These are phyloP conservation scores for Tragelaphus eurycerus DNA, from an alignment of 2,797 vertebrate species.

Conservation along the genomic window DNA sequence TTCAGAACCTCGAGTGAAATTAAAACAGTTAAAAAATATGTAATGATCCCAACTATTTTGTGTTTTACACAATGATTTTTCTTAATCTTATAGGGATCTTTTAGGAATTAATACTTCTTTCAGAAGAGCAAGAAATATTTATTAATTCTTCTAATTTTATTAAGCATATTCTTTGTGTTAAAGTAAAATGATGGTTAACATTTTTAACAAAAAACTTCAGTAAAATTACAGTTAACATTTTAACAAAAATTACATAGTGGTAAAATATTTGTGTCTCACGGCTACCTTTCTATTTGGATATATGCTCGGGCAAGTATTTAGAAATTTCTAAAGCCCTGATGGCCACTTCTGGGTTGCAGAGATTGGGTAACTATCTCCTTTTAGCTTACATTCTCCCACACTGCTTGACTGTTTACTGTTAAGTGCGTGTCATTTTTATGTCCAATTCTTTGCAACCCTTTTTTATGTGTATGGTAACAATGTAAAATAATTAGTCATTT, in stretches of 20 bases:
- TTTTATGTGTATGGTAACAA: not conserved
- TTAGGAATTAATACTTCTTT: not conserved
- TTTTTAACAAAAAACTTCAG: not conserved
- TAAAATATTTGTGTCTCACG: not conserved
- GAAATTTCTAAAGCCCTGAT: not conserved
- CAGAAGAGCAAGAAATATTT: not conserved
- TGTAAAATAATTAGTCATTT: not conserved
- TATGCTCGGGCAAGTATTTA: not conserved
- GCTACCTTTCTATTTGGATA: not conserved
- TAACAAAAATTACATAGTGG: not conserved
- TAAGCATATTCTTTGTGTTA: not conserved
- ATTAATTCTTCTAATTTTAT: not conserved
- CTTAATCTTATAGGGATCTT: not conserved
- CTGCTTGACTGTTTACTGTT: conserved; percentile 19
- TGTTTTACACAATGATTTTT: not conserved
- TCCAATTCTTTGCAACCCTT: not conserved
- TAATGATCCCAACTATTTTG: not conserved
- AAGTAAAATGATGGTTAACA: not conserved
- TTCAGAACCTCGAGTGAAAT: not conserved
- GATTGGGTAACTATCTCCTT: not conserved
- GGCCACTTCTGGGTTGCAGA: not conserved
- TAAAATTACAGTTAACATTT: not conserved
- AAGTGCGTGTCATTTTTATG: not conserved
- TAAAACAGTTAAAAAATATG: not conserved
- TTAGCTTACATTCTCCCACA: not conserved